Evolutionary conservation across 2,113 vertebrate genomes (phyloP).

Genomic region (Pollachius pollachius): DNA sequence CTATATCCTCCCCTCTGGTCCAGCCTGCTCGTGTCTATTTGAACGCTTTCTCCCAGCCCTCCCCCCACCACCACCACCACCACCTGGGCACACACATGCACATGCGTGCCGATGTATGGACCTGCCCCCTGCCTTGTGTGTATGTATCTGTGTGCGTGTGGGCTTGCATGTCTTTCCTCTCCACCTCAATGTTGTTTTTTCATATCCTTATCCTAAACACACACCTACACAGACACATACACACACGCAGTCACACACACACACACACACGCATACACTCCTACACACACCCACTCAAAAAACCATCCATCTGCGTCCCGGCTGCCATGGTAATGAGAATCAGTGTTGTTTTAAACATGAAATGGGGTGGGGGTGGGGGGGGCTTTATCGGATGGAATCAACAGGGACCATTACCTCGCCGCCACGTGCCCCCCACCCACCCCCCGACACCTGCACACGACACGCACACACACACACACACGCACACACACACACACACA

Average conservation of each 20-base stretch:
- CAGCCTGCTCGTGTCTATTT: too few relatives aligned
- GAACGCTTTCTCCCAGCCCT: neutral
- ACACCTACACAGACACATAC: too few relatives aligned
- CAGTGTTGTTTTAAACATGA: conserved; percentile 83
- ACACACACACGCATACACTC: too few relatives aligned
- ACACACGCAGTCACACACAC: too few relatives aligned
- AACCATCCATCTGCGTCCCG: conserved; percentile 37
- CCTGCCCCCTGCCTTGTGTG: too few relatives aligned
- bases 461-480: too few relatives aligned
- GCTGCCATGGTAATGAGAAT: conserved; percentile 75
- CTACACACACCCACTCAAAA: too few relatives aligned
- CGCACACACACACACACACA: too few relatives aligned
- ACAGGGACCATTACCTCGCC: conserved; percentile 76
- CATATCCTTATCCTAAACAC: too few relatives aligned
- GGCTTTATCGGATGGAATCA: conserved; percentile 68
- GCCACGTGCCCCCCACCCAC: conserved; percentile 55
- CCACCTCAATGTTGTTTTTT: too few relatives aligned
- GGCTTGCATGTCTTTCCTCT: too few relatives aligned
- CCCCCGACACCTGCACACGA: conserved; percentile 1
- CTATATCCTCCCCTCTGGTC: conserved; percentile 14
- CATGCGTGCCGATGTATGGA: conserved; percentile 4
- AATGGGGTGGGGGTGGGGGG: conserved; percentile 57
- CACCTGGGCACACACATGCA: neutral
- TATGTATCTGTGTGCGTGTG: conserved; percentile 6
- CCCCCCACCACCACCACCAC: conserved; percentile 26